phyloP scores from a whole-genome alignment of 2,888 invertebrate genomes.

The Ceramica pisi region DNA sequence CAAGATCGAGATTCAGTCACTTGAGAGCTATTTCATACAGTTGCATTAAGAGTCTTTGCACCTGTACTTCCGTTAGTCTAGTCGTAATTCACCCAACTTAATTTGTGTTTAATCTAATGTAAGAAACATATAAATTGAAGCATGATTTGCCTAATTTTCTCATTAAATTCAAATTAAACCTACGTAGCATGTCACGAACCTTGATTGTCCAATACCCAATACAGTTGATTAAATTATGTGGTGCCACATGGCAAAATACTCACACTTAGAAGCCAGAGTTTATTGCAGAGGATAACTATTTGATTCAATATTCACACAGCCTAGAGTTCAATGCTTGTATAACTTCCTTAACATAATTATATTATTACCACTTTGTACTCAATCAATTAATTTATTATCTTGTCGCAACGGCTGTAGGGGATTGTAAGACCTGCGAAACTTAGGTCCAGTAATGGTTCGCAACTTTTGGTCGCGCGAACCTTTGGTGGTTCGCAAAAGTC shows the following conservation, averaged over 20 bases:
- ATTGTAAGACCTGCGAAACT: not conserved
- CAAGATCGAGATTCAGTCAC: not conserved
- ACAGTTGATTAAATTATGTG: conserved; percentile 12
- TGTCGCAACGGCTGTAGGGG: conserved; percentile 7
- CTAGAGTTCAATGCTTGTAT: conserved; percentile 2
- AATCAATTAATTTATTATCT: conserved; percentile 53
- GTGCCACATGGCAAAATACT: conserved; percentile 17
- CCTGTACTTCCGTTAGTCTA: not conserved
- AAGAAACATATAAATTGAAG: conserved; percentile 5
- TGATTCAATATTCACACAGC: conserved; percentile 17
- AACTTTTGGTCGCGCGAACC: not conserved
- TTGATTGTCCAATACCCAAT: not conserved
- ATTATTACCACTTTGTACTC: conserved; percentile 40
- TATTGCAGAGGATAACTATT: conserved; percentile 31
- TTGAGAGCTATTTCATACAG: not conserved
- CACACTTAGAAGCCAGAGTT: conserved; percentile 29
- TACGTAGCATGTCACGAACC: conserved; percentile 34
- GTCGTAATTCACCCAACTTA: conserved; percentile 24
- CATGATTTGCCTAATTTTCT: conserved; percentile 25
- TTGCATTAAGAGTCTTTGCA: too few relatives aligned
- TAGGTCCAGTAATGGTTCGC: not conserved
- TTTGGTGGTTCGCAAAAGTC: not conserved
- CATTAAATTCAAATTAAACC: conserved; percentile 24
- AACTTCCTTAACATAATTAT: conserved; percentile 33
- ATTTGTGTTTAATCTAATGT: not conserved